These are phyloP conservation scores for Tapirus terrestris DNA, from an alignment of 2,113 vertebrate genomes.

Conservation along the genomic window DNA sequence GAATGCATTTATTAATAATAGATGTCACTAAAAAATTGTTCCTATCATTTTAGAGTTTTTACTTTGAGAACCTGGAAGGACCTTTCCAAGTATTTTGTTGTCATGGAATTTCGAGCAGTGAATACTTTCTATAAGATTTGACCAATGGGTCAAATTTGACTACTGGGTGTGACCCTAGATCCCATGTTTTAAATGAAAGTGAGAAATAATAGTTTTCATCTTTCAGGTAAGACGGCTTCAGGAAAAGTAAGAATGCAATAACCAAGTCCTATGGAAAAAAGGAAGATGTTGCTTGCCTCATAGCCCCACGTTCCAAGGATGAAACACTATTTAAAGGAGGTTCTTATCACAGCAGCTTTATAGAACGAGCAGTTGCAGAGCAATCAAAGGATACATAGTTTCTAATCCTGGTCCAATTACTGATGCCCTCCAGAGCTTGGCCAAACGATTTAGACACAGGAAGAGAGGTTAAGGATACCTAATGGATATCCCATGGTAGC, in stretches of 20 bases:
- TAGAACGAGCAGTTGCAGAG: background rate
- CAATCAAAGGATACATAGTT: background rate
- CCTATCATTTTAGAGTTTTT: background rate
- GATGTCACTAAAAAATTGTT: background rate
- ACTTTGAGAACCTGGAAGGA: background rate
- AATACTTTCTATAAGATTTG: background rate
- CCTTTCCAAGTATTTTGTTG: background rate
- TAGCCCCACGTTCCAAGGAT: background rate
- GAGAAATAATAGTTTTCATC: background rate
- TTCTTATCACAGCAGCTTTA: background rate
- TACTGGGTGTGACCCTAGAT: background rate
- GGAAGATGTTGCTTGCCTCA: background rate
- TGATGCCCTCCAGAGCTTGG: background rate
- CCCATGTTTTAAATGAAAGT: background rate
- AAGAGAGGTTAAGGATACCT: background rate
- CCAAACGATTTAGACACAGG: background rate
- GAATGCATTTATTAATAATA: background rate
- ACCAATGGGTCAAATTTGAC: background rate
- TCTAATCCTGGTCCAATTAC: background rate
- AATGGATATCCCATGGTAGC: background rate
- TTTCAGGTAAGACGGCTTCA: background rate
- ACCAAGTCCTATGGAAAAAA: background rate
- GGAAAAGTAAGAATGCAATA: background rate
- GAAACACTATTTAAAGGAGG: background rate
- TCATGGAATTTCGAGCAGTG: background rate